phyloP scores from a whole-genome alignment of 1,140 invertebrate genomes.

The Mamestra configurata region DNA sequence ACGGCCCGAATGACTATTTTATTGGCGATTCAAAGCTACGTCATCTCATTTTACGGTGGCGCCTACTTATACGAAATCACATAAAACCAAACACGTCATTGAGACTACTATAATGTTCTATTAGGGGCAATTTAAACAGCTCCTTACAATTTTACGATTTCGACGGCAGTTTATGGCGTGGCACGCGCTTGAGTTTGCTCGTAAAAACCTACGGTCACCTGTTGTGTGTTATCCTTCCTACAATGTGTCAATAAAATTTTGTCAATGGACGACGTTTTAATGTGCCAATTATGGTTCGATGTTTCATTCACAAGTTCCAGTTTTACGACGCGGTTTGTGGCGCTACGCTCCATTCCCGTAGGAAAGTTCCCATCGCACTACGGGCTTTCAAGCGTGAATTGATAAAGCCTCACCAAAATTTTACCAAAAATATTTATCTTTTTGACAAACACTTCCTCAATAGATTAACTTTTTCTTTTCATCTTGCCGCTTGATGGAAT shows the following conservation, averaged over 20 bases:
- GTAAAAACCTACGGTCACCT: conserved; percentile 82
- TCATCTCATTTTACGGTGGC: conserved; percentile 59
- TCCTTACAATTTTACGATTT: conserved; percentile 76
- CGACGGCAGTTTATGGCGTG: conserved; percentile 64
- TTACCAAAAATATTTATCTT: conserved; percentile 10
- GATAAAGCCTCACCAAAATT: conserved; percentile 33
- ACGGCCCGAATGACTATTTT: conserved; percentile 54
- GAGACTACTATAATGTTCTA: conserved; percentile 70
- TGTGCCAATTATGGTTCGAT: conserved; percentile 71
- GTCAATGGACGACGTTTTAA: conserved; percentile 73
- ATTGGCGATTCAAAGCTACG: conserved; percentile 49
- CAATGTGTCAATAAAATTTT: conserved; percentile 74
- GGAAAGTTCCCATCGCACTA: conserved; percentile 26
- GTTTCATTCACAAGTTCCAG: conserved; percentile 66
- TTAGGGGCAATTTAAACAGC: conserved; percentile 68
- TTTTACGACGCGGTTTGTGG: conserved; percentile 56
- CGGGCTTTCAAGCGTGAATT: conserved; percentile 42
- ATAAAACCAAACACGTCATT: conserved; percentile 70
- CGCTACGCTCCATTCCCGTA: conserved; percentile 26
- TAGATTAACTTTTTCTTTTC: conserved; percentile 37
- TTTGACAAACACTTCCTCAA: conserved; percentile 38
- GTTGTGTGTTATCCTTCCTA: conserved; percentile 70
- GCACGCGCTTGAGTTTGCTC: conserved; percentile 68
- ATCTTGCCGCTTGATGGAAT: conserved; percentile 12
- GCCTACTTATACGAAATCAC: conserved; percentile 62